phyloP scores from a whole-genome alignment of 1,140 invertebrate species.

The Drosophila takahashii region DNA sequence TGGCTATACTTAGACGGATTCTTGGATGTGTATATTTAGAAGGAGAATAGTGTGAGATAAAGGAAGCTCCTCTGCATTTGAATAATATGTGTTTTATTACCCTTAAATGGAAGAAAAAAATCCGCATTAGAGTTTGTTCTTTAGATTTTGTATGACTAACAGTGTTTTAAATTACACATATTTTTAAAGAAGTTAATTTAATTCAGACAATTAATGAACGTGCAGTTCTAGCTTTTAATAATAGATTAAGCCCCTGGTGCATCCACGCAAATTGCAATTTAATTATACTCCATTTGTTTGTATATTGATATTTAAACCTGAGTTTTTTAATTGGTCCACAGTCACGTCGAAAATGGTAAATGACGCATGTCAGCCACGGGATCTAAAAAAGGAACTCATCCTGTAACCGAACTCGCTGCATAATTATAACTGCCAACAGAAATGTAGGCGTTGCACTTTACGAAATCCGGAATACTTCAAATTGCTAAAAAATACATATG shows the following conservation, averaged over 20 bases:
- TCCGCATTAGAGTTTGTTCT: too few relatives aligned
- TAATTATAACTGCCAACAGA: background rate
- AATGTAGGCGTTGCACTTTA: background rate
- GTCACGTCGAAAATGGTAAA: slow-evolving; percentile 19
- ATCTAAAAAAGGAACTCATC: slow-evolving; percentile 6
- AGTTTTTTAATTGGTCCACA: slow-evolving; percentile 14
- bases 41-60: background rate
- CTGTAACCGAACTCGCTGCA: slow-evolving; percentile 11
- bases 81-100: background rate
- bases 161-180: too few relatives aligned
- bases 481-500: background rate
- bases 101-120: background rate
- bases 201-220: background rate
- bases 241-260: background rate
- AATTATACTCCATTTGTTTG: slow-evolving; percentile 74
- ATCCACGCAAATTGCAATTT: slow-evolving; percentile 49
- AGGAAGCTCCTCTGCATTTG: background rate
- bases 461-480: background rate
- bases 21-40: background rate
- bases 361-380: slow-evolving; percentile 30
- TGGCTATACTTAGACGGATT: slow-evolving; percentile 21
- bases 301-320: slow-evolving; percentile 39
- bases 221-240: background rate
- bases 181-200: background rate
- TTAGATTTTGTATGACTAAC: too few relatives aligned